Evolutionary conservation across 2,797 vertebrate species (phyloP), one percentile per base, ranked within the genome.

Genomic region (Fistularia commersonii): DNA sequence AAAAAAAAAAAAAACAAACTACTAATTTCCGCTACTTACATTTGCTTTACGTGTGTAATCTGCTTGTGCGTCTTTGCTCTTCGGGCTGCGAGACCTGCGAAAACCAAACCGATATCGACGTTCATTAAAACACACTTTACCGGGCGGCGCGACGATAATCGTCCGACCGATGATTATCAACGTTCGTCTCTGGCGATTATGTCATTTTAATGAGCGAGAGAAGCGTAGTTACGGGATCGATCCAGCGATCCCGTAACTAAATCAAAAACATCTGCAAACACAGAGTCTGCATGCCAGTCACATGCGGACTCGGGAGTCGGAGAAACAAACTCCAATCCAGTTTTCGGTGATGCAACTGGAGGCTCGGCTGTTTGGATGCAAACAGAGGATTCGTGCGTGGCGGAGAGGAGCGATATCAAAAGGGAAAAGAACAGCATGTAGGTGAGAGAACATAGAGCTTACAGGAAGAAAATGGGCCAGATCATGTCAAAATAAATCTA

Each of bases 401-500:
- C 70, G 60, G 69, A 54, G 53, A 60, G 70, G 55, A 48, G 51
- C 52, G 70, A 58, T 66, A 83, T 74, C 76, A 80, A 79, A 72
- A 75, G 71, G 69, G 63, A 76, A 59, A 69, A 77, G 81, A 83
- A 83, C 78, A 87, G 77, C 76, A 69, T 82, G 84, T 75, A 90
- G 81, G 77, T 87, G 82, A 83, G 83, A 81, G n/a, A n/a, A 78
- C 79, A 80, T 72, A 81, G 75, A 84, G 84, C 80, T 76, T 84
- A 85, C 81, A 76, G 69, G 73, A 77, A 68, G 71, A 80, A 88
- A 89, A 83, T 80, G 80, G 85, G 80, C 86, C 76, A 86, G 82
- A 86, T 88, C 83, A 75, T 85, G 85, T 89, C 86, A 87, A 90
- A 88, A 89, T 89, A 87, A 86, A 91, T 90, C 88, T 87, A 89